phyloP scores from a whole-genome alignment of 53 echinoderm and acorn worm genomes.

The Stichopus horrens region DNA sequence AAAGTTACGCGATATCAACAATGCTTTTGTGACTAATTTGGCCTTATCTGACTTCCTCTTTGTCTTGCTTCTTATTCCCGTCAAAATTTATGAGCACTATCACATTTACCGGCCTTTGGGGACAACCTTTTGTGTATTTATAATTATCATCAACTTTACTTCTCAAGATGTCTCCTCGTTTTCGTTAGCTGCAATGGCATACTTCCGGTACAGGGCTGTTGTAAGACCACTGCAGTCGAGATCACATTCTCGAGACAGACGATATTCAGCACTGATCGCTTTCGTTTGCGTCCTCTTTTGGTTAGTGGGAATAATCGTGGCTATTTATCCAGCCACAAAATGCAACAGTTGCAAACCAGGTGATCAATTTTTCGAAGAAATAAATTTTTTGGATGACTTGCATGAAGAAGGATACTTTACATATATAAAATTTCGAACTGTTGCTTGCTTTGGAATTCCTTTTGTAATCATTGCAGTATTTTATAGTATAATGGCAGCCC shows the following conservation, averaged over 20 bases:
- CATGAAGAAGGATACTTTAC: background rate
- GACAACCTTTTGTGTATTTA: background rate
- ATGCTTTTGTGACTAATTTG: slow-evolving; percentile 18
- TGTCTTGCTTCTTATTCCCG: background rate
- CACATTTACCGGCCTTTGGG: background rate
- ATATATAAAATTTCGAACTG: background rate
- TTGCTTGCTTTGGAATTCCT: background rate
- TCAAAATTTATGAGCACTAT: background rate
- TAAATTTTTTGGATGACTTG: background rate
- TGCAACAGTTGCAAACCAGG: no score
- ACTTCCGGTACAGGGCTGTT: slow-evolving; percentile 31
- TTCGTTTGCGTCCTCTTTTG: no score
- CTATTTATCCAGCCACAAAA: no score
- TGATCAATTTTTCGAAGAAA: background rate
- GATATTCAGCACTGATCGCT: no score
- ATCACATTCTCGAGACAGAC: no score
- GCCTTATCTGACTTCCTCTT: slow-evolving; percentile 28
- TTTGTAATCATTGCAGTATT: background rate
- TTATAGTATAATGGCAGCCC: slow-evolving; percentile 13
- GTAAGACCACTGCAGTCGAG: background rate
- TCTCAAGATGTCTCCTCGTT: slow-evolving; percentile 21
- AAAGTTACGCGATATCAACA: slow-evolving; percentile 17
- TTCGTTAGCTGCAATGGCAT: slow-evolving; percentile 17
- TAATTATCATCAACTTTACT: slow-evolving; percentile 1
- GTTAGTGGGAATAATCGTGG: no score